Evolutionary conservation across 2,888 invertebrate species (phyloP), one percentile per base, ranked within the genome.

Genomic region (Chelonus formosanus): DNA sequence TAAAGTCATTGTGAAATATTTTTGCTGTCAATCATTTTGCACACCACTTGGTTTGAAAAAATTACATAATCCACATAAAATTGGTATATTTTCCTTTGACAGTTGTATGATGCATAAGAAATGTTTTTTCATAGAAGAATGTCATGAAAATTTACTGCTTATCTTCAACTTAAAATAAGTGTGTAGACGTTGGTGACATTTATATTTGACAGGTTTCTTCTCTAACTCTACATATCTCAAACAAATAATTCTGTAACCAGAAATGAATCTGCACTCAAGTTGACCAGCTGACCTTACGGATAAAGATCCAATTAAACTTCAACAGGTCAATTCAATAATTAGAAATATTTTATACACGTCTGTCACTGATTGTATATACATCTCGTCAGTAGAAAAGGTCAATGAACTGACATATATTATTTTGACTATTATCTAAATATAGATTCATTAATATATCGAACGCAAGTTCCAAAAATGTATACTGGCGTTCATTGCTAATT

Each of bases 251-350:
- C 72, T 73, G 71, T 75, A 67, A 71, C 67, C 67, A 62, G 68
- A 65, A 69, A 63, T 62, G 67, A 71, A 74, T 71, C 70, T 74
- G 61, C 70, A 71, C 64, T 61, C 59, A 71, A 67, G 59, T 65
- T 59, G 61, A 60, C 53, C 53, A 69, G 69, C 57, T 74, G 78
- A 78, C 75, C 77, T 73, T 60, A 72, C n/a, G 32, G 78, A 79
- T 78, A 77, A 76, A 76, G 71, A 74, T 74, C 75, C 76, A 77
- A 75, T 78, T 78, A 77, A 76, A 65, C 75, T 74, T 73, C 68
- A 52, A 57, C 72, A 70, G 76, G 76, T 78, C 78, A 73, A 74
- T 71, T 74, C 73, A 76, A 77, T 77, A 77, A 77, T 77, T 76
- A 74, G 71, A 72, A 69, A 68, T 69, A 72, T 71, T 71, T 55